Conservation (phyloP, 2,888 invertebrate genomes). For the Cancer borealis region DNA sequence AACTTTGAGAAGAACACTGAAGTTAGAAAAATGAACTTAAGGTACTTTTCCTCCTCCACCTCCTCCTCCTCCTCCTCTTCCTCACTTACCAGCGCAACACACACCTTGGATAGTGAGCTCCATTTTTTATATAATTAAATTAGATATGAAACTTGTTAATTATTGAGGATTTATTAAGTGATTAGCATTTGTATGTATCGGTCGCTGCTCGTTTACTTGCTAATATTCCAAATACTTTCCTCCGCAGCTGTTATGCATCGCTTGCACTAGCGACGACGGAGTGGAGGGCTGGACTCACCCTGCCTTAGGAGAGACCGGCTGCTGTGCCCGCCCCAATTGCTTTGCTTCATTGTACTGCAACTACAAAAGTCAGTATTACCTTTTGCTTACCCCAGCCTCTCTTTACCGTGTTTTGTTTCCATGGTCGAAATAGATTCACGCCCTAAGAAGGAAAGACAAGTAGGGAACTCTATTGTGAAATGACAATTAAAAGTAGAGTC, state of each 20-base stretch:
- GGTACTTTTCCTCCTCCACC: too few species aligned
- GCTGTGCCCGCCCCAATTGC: not conserved
- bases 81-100: too few species aligned
- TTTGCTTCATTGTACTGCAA: not conserved
- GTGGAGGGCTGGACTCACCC: slow-evolving; percentile 21
- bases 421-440: too few species aligned
- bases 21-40: too few species aligned
- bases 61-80: too few species aligned
- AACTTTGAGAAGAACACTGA: too few species aligned
- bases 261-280: not conserved
- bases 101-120: too few species aligned
- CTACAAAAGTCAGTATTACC: not conserved
- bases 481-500: too few species aligned
- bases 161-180: not conserved
- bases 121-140: too few species aligned
- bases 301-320: slow-evolving; percentile 43
- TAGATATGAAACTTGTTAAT: not conserved
- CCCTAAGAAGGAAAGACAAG: too few species aligned
- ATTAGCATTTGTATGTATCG: not conserved
- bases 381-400: too few species aligned
- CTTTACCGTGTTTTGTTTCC: not conserved
- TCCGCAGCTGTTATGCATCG: not conserved
- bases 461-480: too few species aligned
- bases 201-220: not conserved
- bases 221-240: not conserved